phyloP scores from a whole-genome alignment of 2,888 invertebrate species.

The Prenolepis imparis region DNA sequence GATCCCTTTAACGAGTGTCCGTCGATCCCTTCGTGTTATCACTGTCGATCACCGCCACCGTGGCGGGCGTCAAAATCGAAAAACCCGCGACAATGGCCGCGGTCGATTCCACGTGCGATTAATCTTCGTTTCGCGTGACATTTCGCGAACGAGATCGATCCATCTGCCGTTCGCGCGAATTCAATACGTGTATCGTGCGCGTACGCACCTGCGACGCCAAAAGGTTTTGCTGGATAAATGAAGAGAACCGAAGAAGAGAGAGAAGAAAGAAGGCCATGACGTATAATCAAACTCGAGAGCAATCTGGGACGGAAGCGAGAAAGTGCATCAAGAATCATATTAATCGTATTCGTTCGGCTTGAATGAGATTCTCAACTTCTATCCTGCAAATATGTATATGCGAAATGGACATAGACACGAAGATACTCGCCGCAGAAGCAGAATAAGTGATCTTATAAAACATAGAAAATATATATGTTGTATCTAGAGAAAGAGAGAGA shows the following conservation, averaged over 20 bases:
- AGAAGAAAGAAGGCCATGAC: conserved; percentile 66
- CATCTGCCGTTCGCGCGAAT: conserved; percentile 43
- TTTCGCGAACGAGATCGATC: conserved; percentile 50
- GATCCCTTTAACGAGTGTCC: conserved; percentile 54
- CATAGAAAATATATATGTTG: background rate
- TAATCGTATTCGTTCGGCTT: conserved; percentile 71
- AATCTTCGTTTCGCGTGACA: conserved; percentile 56
- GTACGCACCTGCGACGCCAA: conserved; percentile 68
- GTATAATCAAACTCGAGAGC: conserved; percentile 84
- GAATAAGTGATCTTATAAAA: background rate
- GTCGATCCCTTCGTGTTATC: conserved; percentile 49
- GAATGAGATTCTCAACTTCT: conserved; percentile 77
- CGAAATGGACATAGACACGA: background rate
- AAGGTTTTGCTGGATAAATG: conserved; percentile 69
- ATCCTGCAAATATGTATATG: conserved; percentile 31
- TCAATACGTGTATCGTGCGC: conserved; percentile 52
- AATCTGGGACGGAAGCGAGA: conserved; percentile 81
- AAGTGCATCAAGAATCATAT: conserved; percentile 76
- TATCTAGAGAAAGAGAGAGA: background rate
- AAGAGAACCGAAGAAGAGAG: conserved; percentile 59
- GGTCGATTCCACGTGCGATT: conserved; percentile 51
- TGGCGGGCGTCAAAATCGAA: conserved; percentile 53
- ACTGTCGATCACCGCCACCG: conserved; percentile 39
- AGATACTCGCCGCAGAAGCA: background rate
- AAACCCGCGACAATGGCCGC: conserved; percentile 51